Base-by-base conservation (phyloP, 2,797 vertebrate genomes). In the Setipinna tenuifilis region DNA sequence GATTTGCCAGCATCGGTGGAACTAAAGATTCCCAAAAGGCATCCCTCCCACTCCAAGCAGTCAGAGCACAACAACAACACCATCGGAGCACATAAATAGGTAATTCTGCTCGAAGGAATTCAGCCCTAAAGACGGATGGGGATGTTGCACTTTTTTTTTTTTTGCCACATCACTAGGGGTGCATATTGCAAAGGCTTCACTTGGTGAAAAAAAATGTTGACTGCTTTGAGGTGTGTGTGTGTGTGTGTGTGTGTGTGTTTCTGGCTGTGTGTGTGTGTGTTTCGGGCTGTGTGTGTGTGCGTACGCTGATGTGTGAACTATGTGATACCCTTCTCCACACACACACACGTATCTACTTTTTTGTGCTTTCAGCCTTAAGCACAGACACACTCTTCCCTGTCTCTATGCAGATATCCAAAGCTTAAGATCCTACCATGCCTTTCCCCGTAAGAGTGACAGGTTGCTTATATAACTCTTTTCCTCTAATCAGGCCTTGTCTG, bases 21-120 rank as follows among this genome's bases (percentile, higher is more conserved):
- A 89, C 89, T 88, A 91, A 93, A 91, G 81, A 89, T 93, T 91
- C 92, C 94, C 93, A 90, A 80, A 83, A 92, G 93, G 93, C 89
- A 83, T 89, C 89, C 92, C 91, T 92, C 91, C 93, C 91, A 91
- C 92, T 91, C 59, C 48, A 44, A 91, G 90, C 87, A 87, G 90
- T 89, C 85, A 84, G 85, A 92, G 88, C 87, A 93, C 89, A 93
- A 89, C 90, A 92, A 86, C 90, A 91, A 86, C 31, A 61, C 31
- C 59, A 14, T 41, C 35, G 41, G 35, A 84, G 82, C 84, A 78
- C 54, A 86, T 81, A 90, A 92, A 92, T 85, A 87, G 86, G 89
- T 92, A 90, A 89, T 88, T 90, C 84, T 91, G 89, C 89, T 35
- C 14, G 44, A 90, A 88, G 87, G 87, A 90, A 44, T 78, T 44